Conservation (phyloP, 2,797 vertebrate genomes). For the Taeniopygia guttata region DNA sequence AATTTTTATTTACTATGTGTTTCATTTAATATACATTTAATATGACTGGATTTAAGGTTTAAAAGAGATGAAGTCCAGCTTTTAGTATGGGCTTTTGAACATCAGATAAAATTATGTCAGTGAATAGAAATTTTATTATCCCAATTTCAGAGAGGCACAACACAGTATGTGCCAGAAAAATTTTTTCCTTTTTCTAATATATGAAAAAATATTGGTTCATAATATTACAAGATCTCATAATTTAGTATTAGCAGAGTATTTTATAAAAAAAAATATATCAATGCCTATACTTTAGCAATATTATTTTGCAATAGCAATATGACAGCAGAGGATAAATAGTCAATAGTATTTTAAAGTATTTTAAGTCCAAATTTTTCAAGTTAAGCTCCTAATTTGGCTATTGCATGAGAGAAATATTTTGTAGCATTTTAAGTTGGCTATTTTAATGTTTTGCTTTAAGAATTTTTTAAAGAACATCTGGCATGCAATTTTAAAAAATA, state of each 20-base stretch:
- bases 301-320: not conserved
- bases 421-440: not conserved
- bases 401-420: not conserved
- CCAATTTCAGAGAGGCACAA: not conserved
- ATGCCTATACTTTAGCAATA: not conserved
- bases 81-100: not conserved
- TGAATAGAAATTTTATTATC: not conserved
- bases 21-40: not conserved
- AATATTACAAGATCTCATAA: not conserved
- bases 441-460: not conserved
- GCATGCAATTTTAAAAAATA: not conserved
- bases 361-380: not conserved
- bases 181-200: not conserved
- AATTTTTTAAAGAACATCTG: not conserved
- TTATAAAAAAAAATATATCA: not conserved
- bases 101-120: not conserved
- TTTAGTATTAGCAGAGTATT: not conserved
- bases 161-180: not conserved
- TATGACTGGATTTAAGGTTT: not conserved
- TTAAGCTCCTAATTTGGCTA: not conserved
- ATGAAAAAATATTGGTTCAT: not conserved
- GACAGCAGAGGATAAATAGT: not conserved
- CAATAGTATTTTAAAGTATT: not conserved
- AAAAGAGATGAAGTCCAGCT: not conserved
- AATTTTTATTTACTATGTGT: not conserved